phyloP scores from a whole-genome alignment of 2,797 vertebrate genomes.

The Melanotaenia boesemani region DNA sequence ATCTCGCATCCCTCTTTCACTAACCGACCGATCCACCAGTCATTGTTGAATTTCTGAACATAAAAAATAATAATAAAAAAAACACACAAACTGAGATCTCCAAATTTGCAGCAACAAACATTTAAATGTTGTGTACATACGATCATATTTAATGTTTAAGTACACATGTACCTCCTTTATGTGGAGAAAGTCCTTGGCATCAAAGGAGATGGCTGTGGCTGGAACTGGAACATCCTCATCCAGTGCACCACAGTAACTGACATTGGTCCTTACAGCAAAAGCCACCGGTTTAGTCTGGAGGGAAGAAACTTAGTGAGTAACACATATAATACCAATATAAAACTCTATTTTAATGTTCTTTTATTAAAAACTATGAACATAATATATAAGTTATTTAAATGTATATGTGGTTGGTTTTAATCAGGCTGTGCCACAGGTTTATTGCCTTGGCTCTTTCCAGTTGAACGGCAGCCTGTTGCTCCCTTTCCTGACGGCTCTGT shows the following conservation, averaged over 20 bases:
- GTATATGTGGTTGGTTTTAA: neutral
- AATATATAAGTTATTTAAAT: neutral
- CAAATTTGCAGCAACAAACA: too few relatives aligned
- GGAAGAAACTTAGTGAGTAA: neutral
- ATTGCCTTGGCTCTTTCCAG: conserved; percentile 91
- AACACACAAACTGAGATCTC: neutral
- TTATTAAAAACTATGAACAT: too few relatives aligned
- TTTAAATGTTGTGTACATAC: neutral
- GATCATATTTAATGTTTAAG: neutral
- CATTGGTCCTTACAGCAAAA: conserved; percentile 97
- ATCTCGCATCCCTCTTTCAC: conserved; percentile 88
- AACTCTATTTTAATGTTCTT: neutral
- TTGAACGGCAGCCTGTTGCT: conserved; percentile 93
- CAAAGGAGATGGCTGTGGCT: conserved; percentile 95
- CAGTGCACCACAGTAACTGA: conserved; percentile 96
- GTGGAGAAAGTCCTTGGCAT: conserved; percentile 99
- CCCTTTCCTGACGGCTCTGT: conserved; percentile 88
- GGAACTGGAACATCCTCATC: conserved; percentile 55
- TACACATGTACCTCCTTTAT: conserved; percentile 92
- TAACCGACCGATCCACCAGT: conserved; percentile 96
- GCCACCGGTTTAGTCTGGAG: conserved; percentile 93
- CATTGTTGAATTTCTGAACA: conserved; percentile 95
- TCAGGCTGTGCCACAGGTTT: neutral
- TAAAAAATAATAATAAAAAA: neutral
- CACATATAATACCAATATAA: neutral